phyloP scores from a whole-genome alignment of 2,888 invertebrate species.

The Drosophila acutilabella region DNA sequence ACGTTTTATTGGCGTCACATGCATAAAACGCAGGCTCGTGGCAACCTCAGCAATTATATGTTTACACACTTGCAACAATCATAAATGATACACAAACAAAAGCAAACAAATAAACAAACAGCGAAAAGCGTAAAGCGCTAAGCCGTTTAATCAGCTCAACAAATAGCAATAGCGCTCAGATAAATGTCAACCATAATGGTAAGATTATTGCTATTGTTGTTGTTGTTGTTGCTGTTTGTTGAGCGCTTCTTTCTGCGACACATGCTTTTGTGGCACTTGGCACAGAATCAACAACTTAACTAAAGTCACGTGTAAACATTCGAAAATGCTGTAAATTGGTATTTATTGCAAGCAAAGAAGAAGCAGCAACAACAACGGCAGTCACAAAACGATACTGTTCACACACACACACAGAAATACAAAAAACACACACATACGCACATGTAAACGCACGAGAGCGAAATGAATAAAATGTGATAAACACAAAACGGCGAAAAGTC shows the following conservation, averaged over 20 bases:
- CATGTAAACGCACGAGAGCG: conserved; percentile 8
- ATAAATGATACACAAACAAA: conserved; percentile 33
- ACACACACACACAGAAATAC: conserved; percentile 9
- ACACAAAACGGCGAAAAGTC: conserved; percentile 69
- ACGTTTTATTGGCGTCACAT: conserved; percentile 37
- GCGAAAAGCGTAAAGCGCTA: conserved; percentile 39
- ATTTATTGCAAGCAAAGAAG: conserved; percentile 63
- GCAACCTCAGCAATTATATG: conserved; percentile 30
- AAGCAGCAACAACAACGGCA: conserved; percentile 14
- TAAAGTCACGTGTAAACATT: conserved; percentile 76
- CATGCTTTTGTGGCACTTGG: conserved; percentile 32
- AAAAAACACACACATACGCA: background rate
- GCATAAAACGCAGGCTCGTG: conserved; percentile 6
- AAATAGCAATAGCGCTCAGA: conserved; percentile 46
- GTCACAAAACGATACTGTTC: conserved; percentile 21
- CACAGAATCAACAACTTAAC: conserved; percentile 55
- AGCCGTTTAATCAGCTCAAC: conserved; percentile 57
- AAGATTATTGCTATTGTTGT: conserved; percentile 8
- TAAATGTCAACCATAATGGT: conserved; percentile 42
- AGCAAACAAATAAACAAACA: conserved; percentile 21
- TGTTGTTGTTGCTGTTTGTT: background rate
- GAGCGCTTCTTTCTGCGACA: conserved; percentile 5
- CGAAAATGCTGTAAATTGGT: conserved; percentile 74
- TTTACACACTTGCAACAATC: conserved; percentile 39
- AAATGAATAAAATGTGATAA: conserved; percentile 66